Evolutionary conservation across 2,113 vertebrate species (phyloP).

Genomic region (Cochlearius cochlearius): DNA sequence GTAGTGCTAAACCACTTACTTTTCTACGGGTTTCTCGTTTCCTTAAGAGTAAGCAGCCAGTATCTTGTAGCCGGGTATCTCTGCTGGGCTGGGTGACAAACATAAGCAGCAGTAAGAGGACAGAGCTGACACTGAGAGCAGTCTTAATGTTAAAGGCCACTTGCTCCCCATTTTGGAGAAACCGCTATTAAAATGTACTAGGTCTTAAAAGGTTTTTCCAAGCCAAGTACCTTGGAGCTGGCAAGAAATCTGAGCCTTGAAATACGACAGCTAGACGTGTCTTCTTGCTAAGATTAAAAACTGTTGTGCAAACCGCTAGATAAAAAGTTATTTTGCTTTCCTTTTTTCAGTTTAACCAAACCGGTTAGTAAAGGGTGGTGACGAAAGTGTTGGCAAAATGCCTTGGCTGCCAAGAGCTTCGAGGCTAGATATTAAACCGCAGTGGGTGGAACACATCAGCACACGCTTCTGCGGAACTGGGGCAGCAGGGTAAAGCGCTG

Average conservation of each 20-base stretch:
- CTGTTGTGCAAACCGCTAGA: background rate
- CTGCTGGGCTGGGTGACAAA: background rate
- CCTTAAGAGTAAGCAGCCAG: background rate
- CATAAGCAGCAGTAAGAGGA: background rate
- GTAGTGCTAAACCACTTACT: background rate
- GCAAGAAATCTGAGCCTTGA: background rate
- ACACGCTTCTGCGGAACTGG: background rate
- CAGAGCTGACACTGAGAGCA: background rate
- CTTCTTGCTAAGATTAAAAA: background rate
- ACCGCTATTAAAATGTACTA: background rate
- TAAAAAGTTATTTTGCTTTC: conserved; percentile 21
- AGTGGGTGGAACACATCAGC: background rate
- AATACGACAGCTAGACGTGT: background rate
- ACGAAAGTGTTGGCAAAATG: conserved; percentile 23
- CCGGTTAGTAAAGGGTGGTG: background rate
- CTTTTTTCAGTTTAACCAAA: background rate
- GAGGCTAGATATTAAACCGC: conserved; percentile 41
- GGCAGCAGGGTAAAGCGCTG: background rate
- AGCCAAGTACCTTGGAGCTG: background rate
- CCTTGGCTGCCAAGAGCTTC: background rate
- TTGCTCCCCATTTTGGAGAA: background rate
- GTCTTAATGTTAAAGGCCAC: background rate
- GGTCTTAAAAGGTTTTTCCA: background rate
- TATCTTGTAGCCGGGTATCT: background rate
- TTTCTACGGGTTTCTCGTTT: background rate